Base-by-base conservation (phyloP, 2,888 invertebrate species). In the Epistrophe eligans region DNA sequence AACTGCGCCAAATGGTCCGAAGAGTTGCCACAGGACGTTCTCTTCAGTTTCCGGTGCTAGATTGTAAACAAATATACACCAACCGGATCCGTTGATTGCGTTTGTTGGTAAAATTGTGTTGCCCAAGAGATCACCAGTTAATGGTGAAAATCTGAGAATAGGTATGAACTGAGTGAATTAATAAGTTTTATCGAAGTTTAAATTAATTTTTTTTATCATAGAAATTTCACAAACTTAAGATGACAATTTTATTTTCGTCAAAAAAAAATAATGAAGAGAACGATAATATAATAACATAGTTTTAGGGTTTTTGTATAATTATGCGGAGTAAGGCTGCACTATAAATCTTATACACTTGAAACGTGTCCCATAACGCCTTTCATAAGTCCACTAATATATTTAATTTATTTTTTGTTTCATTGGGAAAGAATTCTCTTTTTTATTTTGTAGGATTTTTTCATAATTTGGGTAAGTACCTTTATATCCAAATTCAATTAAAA, bases 1-100 rank as follows among this genome's bases (percentile, higher is more conserved):
- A 91, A 98, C 98, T 89, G 98, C 98, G 89, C 98, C 98, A 93
- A 98, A 98, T 32, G 98, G 98, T 17, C 98, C 98, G 93, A 98
- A 98, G 90, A 98, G 94, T 93, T 98, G 98, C 98, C 98, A 98
- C 88, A 98, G 95, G 67, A 97, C 96, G 93, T 97, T 97, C 93
- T 98, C 98, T 93, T 98, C 98, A 15, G 98, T 97, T 93, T 98
- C 98, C 4, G 98, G 97, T 3, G 97, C 97, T 90, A 98, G 94
- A 93, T 98, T 98, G 94, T 97, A 98, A 84, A 98, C 98, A 93
- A 98, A 98, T 93, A 98, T 97, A 71, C 90, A 90, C 90, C 90
- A 90, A 32, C 98, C 98, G 83, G 96, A 96, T 89, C 96, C 96
- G 90, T 96, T 96, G 93, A 96, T 95, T 77, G 96, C 96, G 92